phyloP scores from a whole-genome alignment of 2,797 vertebrate genomes.

The Gallirallus australis region DNA sequence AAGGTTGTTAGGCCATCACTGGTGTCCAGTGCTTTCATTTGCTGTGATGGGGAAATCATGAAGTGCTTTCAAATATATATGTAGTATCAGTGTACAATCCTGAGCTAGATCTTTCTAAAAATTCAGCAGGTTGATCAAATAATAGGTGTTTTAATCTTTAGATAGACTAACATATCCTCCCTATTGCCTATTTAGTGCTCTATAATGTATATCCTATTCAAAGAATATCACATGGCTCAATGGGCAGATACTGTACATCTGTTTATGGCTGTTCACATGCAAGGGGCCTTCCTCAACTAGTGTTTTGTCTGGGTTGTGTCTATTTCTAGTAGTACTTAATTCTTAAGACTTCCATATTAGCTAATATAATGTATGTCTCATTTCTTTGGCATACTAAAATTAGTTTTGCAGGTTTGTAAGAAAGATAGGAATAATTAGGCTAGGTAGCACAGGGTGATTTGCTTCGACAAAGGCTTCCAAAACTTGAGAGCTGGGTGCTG shows the following conservation, averaged over 20 bases:
- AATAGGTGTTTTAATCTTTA: conserved; percentile 45
- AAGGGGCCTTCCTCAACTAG: conserved; percentile 42
- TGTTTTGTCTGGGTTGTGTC: background rate
- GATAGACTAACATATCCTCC: conserved; percentile 25
- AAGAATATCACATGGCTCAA: background rate
- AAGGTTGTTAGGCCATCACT: background rate
- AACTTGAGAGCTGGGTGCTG: background rate
- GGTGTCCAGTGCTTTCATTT: background rate
- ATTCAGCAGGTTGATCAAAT: conserved; percentile 4
- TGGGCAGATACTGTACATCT: background rate
- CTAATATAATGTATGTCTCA: background rate
- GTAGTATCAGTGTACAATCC: background rate
- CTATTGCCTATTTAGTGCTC: background rate
- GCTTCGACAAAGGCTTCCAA: background rate
- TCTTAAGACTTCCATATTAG: background rate
- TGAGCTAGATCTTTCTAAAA: conserved; percentile 62
- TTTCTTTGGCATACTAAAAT: background rate
- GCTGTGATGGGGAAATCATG: background rate
- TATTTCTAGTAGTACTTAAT: conserved; percentile 1
- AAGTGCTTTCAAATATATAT: conserved; percentile 14
- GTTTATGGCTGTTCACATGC: background rate
- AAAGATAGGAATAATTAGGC: background rate
- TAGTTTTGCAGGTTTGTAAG: background rate
- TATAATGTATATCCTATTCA: conserved; percentile 32
- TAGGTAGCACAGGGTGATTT: background rate